phyloP scores from a whole-genome alignment of 2,113 vertebrate genomes.

The Cyprinodon brontotheroides region DNA sequence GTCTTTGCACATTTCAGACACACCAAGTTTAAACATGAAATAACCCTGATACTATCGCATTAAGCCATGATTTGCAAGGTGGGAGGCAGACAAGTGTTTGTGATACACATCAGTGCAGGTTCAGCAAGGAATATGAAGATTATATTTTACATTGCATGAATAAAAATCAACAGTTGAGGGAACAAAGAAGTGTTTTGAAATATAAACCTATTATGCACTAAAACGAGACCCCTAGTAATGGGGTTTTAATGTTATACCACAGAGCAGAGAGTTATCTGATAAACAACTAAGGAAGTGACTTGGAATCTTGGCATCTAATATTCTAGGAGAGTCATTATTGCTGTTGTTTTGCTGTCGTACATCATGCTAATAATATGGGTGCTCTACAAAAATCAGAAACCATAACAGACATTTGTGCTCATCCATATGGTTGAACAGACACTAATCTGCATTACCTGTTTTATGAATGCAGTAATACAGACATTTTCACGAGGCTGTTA shows the following conservation, averaged over 20 bases:
- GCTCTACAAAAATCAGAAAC: conserved; percentile 30
- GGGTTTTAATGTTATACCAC: conserved; percentile 73
- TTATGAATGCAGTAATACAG: conserved; percentile 47
- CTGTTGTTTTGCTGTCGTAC: conserved; percentile 36
- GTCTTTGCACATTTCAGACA: conserved; percentile 63
- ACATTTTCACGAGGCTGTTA: conserved; percentile 51
- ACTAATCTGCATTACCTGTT: conserved; percentile 48
- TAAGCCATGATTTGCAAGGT: conserved; percentile 60
- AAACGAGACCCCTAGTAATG: conserved; percentile 70
- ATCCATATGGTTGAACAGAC: conserved; percentile 32
- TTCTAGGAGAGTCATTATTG: conserved; percentile 48
- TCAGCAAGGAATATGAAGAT: conserved; percentile 57
- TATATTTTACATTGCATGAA: conserved; percentile 62
- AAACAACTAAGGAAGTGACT: conserved; percentile 52
- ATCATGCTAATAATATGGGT: conserved; percentile 38
- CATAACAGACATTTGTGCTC: conserved; percentile 32
- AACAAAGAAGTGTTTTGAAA: conserved; percentile 67
- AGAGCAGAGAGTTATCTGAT: conserved; percentile 50
- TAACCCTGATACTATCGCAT: conserved; percentile 64
- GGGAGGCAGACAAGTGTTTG: conserved; percentile 52
- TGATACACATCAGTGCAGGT: conserved; percentile 56
- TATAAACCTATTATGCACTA: conserved; percentile 62
- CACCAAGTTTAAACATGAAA: conserved; percentile 71
- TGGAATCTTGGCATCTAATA: conserved; percentile 50
- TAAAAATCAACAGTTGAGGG: conserved; percentile 72